These are phyloP conservation scores for Magallana ariakensis DNA, from an alignment of 1,140 invertebrate genomes.

Conservation along the genomic window DNA sequence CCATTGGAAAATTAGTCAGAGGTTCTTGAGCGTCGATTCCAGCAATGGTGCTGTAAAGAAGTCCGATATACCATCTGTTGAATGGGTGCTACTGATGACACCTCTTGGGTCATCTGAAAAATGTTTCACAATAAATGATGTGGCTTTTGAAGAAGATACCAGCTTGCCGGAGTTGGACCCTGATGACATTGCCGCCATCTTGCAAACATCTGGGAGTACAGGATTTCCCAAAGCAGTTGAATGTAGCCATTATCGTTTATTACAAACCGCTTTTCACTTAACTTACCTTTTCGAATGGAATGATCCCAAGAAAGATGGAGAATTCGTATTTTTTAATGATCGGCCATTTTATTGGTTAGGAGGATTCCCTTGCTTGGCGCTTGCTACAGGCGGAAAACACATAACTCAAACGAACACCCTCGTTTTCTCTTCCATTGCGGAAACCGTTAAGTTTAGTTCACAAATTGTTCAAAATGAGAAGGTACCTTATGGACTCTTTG, in stretches of 20 bases:
- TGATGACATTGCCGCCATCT: constrained; percentile 38
- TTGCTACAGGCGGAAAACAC: not conserved
- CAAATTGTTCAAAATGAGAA: not conserved
- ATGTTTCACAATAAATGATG: not conserved
- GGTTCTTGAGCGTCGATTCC: not conserved
- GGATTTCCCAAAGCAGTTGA: constrained; percentile 29
- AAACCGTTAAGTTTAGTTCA: not conserved
- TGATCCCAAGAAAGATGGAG: not conserved
- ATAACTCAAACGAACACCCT: not conserved
- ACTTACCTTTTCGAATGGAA: not conserved
- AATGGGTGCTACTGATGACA: not conserved
- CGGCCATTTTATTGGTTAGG: constrained; percentile 16
- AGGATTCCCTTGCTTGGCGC: not conserved
- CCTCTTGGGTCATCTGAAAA: not conserved
- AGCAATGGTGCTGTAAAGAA: not conserved
- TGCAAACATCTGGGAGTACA: constrained; percentile 37
- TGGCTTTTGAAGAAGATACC: not conserved
- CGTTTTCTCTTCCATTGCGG: not conserved
- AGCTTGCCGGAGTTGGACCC: constrained; percentile 24
- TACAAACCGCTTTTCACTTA: not conserved
- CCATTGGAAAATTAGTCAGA: not conserved
- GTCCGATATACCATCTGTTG: not conserved
- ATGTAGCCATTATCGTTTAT: not conserved
- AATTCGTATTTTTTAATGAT: not conserved
- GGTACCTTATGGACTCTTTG: not conserved